Evolutionary conservation across 2,113 vertebrate genomes (phyloP), one percentile per base, ranked within the genome.

Genomic region (Sisor rabdophorus): DNA sequence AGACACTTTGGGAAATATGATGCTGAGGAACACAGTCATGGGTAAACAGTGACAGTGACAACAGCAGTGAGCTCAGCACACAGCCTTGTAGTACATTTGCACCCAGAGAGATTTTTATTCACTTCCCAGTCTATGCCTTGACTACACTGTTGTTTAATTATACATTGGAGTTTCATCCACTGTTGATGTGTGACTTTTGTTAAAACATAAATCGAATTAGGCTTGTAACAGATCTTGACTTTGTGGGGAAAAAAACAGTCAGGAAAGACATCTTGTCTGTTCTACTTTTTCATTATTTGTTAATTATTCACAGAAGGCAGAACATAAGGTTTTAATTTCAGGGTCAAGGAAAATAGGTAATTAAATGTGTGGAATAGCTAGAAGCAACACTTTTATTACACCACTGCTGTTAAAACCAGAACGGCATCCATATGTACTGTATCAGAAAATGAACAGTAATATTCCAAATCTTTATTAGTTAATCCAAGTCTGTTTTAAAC

Each of bases 291-390:
- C 50, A 24, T 69, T 68, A 50, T 22, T 68, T 30, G 24, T 20
- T 69, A 69, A 69, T 52, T 69, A 52, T 16, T 52, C 47, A 52
- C 48, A 69, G 65, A 69, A 69, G 65, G 17, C 10, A 52, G 28
- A 69, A 69, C 47, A 69, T 19, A 28, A 69, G 65, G 65, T 19
- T 68, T 50, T 68, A 26, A 16, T 50, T 50, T 50, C 65, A 68
- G 47, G 47, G 24, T 24, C 65, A 68, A 13, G 65, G 24, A 68
- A 68, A 47, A 17, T 69, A 30, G 12, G 65, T 52, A 30, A 52
- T 69, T 69, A 69, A 52, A 52, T 13, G 24, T 52, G 22, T 68
- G 65, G 19, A 28, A 52, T 69, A 68, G 48, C 65, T 69, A 19
- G 65, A 13, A 69, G 65, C 24, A 20, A 10, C 7, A 69, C 15